Base-by-base conservation (phyloP, 2,113 vertebrate genomes). In the Lamprotornis superbus region DNA sequence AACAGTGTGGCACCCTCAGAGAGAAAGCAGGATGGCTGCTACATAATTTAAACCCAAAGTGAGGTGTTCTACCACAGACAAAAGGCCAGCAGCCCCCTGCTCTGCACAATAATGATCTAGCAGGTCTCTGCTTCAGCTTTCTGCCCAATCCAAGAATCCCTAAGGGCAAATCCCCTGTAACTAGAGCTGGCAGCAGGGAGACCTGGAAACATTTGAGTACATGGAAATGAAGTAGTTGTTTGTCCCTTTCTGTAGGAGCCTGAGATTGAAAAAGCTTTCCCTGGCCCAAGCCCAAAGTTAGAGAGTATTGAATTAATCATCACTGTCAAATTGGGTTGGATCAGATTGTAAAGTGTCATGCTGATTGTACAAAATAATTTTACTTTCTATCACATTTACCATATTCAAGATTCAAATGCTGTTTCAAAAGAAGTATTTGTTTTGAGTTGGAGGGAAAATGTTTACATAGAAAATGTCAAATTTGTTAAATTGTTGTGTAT, bases 261-360 rank as follows among this genome's bases (percentile, higher is more conserved):
- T 64, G 65, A 64, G 44, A 50, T 28, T 64, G 70, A n/a, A 82
- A 76, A 89, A 89, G 69, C 56, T 93, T 93, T 74, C 87, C 27
- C 52, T 87, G 87, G 78, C 57, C 52, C 31, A 42, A 49, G 53
- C 24, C 78, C 84, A 70, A n/a, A 80, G 73, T 40, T 12, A 50
- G 23, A 73, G 40, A 68, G 47, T 23, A 18, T 12, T 94, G 46
- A 89, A 89, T 84, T 87, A 91, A 87, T 75, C 46, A 91, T 81
- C 4, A 10, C 12, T 5, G 11, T 12, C 25, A 74, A 84, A 37
- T 6, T 35, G 56, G 6, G 11, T 30, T 89, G 47, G 42, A 63
- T 70, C 2, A 1, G 20, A 49, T 31, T 56, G 50, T 21, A 57
- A 83, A 27, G 8, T 37, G 65, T 83, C 10, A 2, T 22, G 11